Evolutionary conservation across 2,797 vertebrate genomes (phyloP), one percentile per base, ranked within the genome.

Genomic region (Tadarida brasiliensis): DNA sequence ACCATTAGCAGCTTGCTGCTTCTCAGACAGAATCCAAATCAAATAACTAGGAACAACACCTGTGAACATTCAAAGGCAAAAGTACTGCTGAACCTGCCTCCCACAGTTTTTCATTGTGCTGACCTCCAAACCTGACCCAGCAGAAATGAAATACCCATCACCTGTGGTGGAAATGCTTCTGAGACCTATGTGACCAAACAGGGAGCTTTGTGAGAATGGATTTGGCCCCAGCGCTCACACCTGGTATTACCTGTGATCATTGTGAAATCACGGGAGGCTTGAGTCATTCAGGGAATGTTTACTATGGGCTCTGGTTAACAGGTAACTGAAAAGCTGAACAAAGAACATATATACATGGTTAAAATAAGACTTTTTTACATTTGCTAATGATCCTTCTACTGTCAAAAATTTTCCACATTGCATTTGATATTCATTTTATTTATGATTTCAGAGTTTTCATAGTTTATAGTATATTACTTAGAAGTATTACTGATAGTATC

Each of bases 161-260:
- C 30, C 26, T 94, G 94, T 90, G 82, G 61, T 95, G 51, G 91
- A 94, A 93, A 80, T 61, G 59, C 82, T 96, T 97, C 82, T 87
- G 51, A 96, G 63, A 26, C 30, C 63, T 80, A 17, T 61, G 94
- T 88, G 84, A 96, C 70, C 44, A 56, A 85, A 88, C 20, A 11
- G 1, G 76, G 11, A 85, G 56, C 22, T 88, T 39, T 49, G 59
- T 35, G 57, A 96, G 90, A 94, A 96, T 78, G 87, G 77, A 67
- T 93, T 96, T 95, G 90, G 57, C 90, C 47, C 56, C 5, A 20
- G 67, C 14, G 35, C 33, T 95, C 87, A 84, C 74, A 84, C 39
- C 49, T 90, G 77, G 70, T 68, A 96, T 93, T 59, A 73, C 51
- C 57, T 87, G 30, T 56, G 65, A 22, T 94, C 81, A 93, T 78